Conservation (phyloP, 2,888 invertebrate genomes). For the Hydrotaea cyrtoneurina region DNA sequence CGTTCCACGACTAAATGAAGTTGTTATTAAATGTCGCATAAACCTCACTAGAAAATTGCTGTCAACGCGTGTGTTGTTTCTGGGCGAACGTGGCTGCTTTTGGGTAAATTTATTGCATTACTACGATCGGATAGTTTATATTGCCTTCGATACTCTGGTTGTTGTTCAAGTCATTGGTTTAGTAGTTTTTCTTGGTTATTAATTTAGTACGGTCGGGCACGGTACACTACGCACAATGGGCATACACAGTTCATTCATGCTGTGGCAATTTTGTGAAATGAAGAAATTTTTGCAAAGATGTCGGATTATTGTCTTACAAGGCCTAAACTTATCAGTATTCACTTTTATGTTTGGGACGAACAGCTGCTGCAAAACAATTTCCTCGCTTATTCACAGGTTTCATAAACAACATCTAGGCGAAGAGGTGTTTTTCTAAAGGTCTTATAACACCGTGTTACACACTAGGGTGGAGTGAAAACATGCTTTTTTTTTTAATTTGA, state of each 20-base stretch:
- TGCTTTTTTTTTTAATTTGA: too few species aligned
- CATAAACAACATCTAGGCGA: too few species aligned
- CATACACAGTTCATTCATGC: not conserved
- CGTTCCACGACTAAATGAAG: slow-evolving; percentile 37
- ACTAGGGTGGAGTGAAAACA: too few species aligned
- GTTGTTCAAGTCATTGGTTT: not conserved
- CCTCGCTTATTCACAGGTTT: too few species aligned
- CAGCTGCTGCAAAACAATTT: too few species aligned
- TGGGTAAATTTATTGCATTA: slow-evolving; percentile 47
- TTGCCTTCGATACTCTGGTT: not conserved
- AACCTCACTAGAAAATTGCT: slow-evolving; percentile 57
- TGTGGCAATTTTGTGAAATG: too few species aligned
- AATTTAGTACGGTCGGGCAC: not conserved
- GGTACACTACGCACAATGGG: not conserved
- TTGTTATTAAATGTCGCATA: slow-evolving; percentile 57
- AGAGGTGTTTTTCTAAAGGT: too few species aligned
- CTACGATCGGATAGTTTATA: slow-evolving; percentile 54
- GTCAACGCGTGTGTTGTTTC: slow-evolving; percentile 28
- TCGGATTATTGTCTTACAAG: too few species aligned
- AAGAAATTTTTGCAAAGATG: too few species aligned
- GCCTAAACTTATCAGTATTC: too few species aligned
- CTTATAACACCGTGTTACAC: too few species aligned
- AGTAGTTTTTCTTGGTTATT: not conserved
- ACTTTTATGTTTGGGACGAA: too few species aligned
- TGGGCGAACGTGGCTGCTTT: slow-evolving; percentile 19